Evolutionary conservation across 2,113 vertebrate genomes (phyloP), one percentile per base, ranked within the genome.

Genomic region (Pleuronectes platessa): DNA sequence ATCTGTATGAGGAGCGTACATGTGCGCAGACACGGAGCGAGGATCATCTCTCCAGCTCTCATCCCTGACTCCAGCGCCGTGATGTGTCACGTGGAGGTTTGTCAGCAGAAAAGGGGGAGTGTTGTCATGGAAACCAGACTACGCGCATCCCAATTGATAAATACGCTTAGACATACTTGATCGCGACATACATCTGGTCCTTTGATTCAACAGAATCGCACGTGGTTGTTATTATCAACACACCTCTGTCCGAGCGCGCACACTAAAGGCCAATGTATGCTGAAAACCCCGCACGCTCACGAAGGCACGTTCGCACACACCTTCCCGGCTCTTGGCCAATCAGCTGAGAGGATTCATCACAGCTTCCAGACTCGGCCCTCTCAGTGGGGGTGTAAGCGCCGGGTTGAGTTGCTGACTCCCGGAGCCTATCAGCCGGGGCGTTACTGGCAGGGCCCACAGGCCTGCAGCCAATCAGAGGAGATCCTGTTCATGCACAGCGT

Each of bases 111-210:
- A 66, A 64, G 71, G 12, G 1, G 40, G 40, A 42, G 61, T 56
- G 83, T 91, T 90, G 89, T 87, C 88, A 92, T 88, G 81, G 90
- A 80, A 89, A 93, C 92, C 73, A 27, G 66, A 63, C 70, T 27
- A 79, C 88, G 23, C 58, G 51, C 55, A 3, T 20, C 20, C 61
- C 51, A 51, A 66, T 54, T 35, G 27, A 59, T 54, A 2, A 15
- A n/a, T 27, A 23, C 12, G 40, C 35, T 2, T 64, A 2, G 5
- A 2, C 4, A 9, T 18, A 1, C 14, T 20, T 63, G 35, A 70
- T 71, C 31, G 31, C 55, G 9, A 55, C 11, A 14, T 14, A 20
- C 12, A 8, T 31, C 0, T n/a, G 11, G 55, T 21, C 0, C 10
- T 2, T 18, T 21, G 20, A 0, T 11, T 53, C 8, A 3, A 14